Percentiles rank a stretch among this genome's conserved stretches.
These are phyloP conservation scores for Ochlodes sylvanus DNA, from an alignment of 2,888 invertebrate species.

Conservation along the genomic window DNA sequence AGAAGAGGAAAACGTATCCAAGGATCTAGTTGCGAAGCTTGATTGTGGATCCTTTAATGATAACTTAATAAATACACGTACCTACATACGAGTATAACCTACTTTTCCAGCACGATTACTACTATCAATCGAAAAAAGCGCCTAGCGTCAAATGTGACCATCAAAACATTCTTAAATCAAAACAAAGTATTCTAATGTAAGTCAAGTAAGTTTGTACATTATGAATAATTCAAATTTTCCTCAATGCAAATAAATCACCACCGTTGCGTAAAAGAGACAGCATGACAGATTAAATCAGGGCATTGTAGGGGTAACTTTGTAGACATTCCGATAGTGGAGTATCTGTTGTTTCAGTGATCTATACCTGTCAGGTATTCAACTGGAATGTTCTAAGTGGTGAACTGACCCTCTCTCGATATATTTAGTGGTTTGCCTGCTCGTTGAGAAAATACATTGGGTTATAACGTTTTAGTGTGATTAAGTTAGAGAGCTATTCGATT, in stretches of 20 bases:
- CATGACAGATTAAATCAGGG: conserved; percentile 23
- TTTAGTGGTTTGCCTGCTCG: conserved; percentile 27
- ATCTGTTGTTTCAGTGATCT: conserved; percentile 18
- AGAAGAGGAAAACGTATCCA: too few species aligned
- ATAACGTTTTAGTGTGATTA: background rate
- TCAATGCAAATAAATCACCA: conserved; percentile 1
- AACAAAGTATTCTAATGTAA: background rate
- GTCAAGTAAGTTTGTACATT: background rate
- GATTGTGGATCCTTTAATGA: too few species aligned
- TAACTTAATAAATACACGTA: too few species aligned
- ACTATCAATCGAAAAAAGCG: too few species aligned
- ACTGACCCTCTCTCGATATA: conserved; percentile 25
- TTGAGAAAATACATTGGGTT: conserved; percentile 21
- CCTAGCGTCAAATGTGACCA: background rate
- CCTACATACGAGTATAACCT: too few species aligned
- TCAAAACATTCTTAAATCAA: background rate
- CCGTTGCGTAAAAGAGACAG: conserved; percentile 13
- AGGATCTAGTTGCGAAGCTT: too few species aligned
- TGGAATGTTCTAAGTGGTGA: conserved; percentile 25
- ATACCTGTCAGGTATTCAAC: conserved; percentile 23
- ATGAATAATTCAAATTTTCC: background rate
- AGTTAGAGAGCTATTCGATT: conserved; percentile 2
- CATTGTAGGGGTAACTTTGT: conserved; percentile 3
- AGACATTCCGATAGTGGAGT: conserved; percentile 20
- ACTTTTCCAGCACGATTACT: too few species aligned